Conservation (phyloP, 2,113 vertebrate genomes). For the Pristiophorus japonicus region DNA sequence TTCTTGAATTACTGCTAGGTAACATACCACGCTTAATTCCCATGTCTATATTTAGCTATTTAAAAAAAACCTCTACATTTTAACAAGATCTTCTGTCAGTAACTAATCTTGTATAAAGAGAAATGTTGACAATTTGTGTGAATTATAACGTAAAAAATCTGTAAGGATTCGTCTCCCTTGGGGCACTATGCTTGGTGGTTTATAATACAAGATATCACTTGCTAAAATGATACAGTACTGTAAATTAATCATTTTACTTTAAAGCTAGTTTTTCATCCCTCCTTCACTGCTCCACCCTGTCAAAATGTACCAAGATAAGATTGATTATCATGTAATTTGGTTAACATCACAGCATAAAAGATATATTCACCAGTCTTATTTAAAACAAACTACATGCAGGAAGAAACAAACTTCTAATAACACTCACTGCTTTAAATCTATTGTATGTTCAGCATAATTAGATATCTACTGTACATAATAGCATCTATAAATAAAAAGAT, state of each 20-base stretch:
- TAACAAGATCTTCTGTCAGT: slow-evolving; percentile 20
- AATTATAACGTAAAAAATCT: slow-evolving; percentile 16
- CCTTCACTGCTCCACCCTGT: slow-evolving; percentile 32
- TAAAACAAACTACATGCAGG: background rate
- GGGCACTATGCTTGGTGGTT: background rate
- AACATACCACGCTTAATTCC: background rate
- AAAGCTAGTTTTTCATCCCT: slow-evolving; percentile 31
- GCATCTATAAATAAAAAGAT: background rate
- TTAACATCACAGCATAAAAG: slow-evolving; percentile 7
- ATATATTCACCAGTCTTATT: slow-evolving; percentile 10
- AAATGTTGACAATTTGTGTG: slow-evolving; percentile 27
- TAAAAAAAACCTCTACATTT: background rate
- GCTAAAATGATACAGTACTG: slow-evolving; percentile 31
- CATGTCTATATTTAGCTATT: slow-evolving; percentile 10
- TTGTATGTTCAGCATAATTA: background rate
- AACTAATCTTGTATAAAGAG: slow-evolving; percentile 26
- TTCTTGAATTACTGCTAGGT: background rate
- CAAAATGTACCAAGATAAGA: slow-evolving; percentile 23
- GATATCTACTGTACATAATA: background rate
- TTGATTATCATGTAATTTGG: slow-evolving; percentile 25
- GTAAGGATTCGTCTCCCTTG: background rate
- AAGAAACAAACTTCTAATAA: background rate
- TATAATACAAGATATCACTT: slow-evolving; percentile 23
- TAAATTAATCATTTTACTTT: slow-evolving; percentile 36
- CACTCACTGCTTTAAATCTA: background rate